These are phyloP conservation scores for Lasiurus borealis DNA, from an alignment of 2,113 vertebrate species.

Conservation along the genomic window DNA sequence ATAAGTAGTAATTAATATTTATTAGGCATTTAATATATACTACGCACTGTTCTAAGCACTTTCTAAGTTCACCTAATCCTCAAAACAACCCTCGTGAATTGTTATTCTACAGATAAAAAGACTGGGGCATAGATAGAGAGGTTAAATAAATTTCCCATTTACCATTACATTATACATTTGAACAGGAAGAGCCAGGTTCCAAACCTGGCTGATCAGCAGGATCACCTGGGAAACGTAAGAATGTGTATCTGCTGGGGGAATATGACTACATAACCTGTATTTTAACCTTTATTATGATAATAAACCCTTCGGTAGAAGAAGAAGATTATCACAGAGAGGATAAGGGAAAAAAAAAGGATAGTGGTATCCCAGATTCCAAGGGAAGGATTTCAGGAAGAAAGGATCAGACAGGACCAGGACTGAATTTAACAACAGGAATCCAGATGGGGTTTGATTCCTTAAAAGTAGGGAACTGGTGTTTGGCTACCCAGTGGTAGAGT, in stretches of 20 bases:
- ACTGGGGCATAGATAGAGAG: not conserved
- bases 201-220: not conserved
- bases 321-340: not conserved
- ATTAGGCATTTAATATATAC: not conserved
- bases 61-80: slow-evolving; percentile 40
- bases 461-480: not conserved
- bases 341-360: not conserved
- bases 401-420: not conserved
- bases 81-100: not conserved
- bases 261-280: not conserved
- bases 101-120: slow-evolving; percentile 34
- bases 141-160: not conserved
- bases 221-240: not conserved
- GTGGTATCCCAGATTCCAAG: not conserved
- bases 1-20: slow-evolving; percentile 2
- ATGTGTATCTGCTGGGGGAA: not conserved
- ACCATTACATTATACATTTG: too few species aligned
- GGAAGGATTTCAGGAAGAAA: slow-evolving; percentile 32
- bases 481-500: not conserved
- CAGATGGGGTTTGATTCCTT: not conserved
- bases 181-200: not conserved
- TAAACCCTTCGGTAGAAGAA: slow-evolving; percentile 36
- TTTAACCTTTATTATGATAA: not conserved
- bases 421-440: slow-evolving; percentile 14
- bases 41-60: not conserved